Conservation (phyloP, 2,888 invertebrate genomes). For the Phrixothrix hirtus region DNA sequence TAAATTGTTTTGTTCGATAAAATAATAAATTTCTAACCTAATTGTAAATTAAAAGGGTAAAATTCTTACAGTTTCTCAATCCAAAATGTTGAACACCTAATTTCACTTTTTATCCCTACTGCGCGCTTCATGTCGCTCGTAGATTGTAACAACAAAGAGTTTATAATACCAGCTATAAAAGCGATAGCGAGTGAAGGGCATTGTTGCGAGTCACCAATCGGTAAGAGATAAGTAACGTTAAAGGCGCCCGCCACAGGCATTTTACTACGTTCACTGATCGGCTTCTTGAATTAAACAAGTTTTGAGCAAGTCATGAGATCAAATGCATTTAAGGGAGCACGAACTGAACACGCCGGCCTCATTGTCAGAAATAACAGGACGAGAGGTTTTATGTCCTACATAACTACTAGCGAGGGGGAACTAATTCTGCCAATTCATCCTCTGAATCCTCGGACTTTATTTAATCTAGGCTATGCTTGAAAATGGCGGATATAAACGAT, state of each 20-base stretch:
- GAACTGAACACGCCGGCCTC: constrained; percentile 9
- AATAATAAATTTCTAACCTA: no score
- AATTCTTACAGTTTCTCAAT: no score
- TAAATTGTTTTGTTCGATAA: no score
- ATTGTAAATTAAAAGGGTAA: no score
- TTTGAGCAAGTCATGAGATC: constrained; percentile 27
- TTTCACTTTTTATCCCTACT: not conserved
- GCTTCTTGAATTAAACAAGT: constrained; percentile 26
- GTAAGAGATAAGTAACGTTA: constrained; percentile 11
- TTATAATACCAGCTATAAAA: not conserved
- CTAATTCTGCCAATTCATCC: constrained; percentile 26
- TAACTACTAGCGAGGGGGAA: constrained; percentile 14
- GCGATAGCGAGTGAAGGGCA: constrained; percentile 5
- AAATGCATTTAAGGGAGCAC: constrained; percentile 20
- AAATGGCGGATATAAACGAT: constrained; percentile 13
- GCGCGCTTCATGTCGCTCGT: not conserved
- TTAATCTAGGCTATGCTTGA: constrained; percentile 11
- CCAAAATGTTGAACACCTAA: not conserved
- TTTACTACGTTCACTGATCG: constrained; percentile 16
- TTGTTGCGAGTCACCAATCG: constrained; percentile 14
- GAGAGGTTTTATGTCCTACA: constrained; percentile 18
- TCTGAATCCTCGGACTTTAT: constrained; percentile 14
- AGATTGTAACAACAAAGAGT: not conserved
- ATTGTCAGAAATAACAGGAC: constrained; percentile 25
- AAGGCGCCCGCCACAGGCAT: constrained; percentile 19